These are phyloP conservation scores for Punctoribates punctum DNA, from an alignment of 2,888 invertebrate species.

Conservation along the genomic window DNA sequence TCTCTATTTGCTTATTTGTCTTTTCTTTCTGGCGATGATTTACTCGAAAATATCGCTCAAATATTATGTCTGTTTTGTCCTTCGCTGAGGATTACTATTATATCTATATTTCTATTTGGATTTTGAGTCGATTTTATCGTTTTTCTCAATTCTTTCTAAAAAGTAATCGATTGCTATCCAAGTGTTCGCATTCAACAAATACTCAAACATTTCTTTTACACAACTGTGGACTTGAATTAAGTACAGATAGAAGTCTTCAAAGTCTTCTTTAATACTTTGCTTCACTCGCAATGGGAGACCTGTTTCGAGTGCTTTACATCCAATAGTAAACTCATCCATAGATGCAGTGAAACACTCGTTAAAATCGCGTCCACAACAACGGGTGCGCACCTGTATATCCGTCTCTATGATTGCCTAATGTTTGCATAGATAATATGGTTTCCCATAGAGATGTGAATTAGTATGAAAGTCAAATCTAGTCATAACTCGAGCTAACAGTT, in stretches of 20 bases:
- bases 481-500: no score
- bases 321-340: not conserved
- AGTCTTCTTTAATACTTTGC: constrained; percentile 21
- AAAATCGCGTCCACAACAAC: no score
- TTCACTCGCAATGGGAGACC: constrained; percentile 21
- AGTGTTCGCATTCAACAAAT: constrained; percentile 33
- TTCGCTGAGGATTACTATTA: not conserved
- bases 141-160: not conserved
- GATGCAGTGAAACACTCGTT: not conserved
- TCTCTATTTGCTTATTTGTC: constrained; percentile 12
- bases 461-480: no score
- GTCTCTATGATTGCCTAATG: no score
- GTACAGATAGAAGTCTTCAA: not conserved
- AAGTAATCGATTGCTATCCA: constrained; percentile 18
- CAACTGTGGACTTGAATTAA: constrained; percentile 15
- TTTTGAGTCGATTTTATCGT: not conserved
- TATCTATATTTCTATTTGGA: not conserved
- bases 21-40: constrained; percentile 7
- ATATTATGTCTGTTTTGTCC: not conserved
- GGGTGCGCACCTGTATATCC: no score
- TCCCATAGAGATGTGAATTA: no score
- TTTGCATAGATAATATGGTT: no score
- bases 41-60: not conserved
- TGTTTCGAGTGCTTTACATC: not conserved
- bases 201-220: constrained; percentile 14